A percentile compares a stretch with the other conserved stretches of the same genome.
phyloP scores from a whole-genome alignment of 2,113 vertebrate genomes.

The Gracilinanus agilis region DNA sequence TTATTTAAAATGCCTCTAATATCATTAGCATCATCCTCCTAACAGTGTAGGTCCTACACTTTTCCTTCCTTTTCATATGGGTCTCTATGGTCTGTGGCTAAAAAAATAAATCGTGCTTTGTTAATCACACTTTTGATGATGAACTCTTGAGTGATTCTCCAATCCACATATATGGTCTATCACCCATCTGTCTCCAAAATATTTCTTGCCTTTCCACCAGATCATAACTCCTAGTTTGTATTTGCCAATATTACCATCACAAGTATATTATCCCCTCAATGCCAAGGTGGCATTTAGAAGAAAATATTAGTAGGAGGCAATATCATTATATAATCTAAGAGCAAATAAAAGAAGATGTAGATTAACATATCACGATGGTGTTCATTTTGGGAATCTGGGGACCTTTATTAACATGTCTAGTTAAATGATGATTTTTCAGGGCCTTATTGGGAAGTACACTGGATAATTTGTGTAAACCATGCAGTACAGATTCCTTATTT shows the following conservation, averaged over 20 bases:
- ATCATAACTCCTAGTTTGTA: neutral
- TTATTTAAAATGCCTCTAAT: neutral
- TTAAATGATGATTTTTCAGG: constrained; percentile 80
- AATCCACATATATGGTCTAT: neutral
- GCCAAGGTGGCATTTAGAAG: neutral
- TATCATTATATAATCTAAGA: neutral
- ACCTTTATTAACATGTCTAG: constrained; percentile 75
- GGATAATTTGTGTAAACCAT: constrained; percentile 87
- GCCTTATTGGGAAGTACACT: constrained; percentile 80
- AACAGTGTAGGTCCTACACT: neutral
- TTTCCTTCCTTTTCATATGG: neutral
- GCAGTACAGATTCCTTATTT: constrained; percentile 90
- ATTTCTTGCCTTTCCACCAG: neutral
- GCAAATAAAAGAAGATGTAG: neutral
- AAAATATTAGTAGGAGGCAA: neutral
- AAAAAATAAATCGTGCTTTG: neutral
- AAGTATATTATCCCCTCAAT: neutral
- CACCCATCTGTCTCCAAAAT: neutral
- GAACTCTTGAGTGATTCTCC: neutral
- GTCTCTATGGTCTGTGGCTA: neutral
- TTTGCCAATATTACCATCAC: neutral
- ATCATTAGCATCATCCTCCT: neutral
- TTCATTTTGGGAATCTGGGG: constrained; percentile 67
- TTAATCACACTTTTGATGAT: neutral
- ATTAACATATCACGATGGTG: constrained; percentile 62